Percentiles rank a stretch among this genome's conserved stretches.
Evolutionary conservation across 2,113 vertebrate species (phyloP).

Genomic region (Halichoeres trimaculatus): DNA sequence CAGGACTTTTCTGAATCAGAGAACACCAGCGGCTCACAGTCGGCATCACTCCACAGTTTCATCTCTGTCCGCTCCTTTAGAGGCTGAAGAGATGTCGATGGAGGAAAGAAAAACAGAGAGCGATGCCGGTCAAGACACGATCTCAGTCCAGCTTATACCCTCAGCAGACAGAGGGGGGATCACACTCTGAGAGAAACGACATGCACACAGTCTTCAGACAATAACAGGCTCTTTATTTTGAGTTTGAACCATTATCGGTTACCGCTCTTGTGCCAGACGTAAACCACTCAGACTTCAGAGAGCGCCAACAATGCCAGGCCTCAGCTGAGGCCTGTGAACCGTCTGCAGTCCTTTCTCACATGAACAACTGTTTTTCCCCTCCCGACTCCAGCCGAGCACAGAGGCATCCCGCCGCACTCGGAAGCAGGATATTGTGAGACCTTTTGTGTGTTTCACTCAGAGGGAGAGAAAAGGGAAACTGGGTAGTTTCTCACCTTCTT

Average conservation of each 20-base stretch:
- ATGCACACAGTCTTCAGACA: neutral
- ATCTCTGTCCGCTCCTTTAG: no score
- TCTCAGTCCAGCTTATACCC: no score
- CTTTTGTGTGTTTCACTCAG: slow-evolving; percentile 45
- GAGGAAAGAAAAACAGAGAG: neutral
- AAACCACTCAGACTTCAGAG: neutral
- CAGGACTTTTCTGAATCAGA: no score
- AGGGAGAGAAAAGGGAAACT: slow-evolving; percentile 46
- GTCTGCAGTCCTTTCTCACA: slow-evolving; percentile 37
- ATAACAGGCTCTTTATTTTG: neutral
- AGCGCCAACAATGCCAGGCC: slow-evolving; percentile 19
- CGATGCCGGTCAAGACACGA: no score
- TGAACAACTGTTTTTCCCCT: slow-evolving; percentile 33
- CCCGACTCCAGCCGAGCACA: slow-evolving; percentile 26
- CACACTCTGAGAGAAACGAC: neutral
- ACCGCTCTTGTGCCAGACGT: neutral
- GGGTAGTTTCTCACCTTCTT: slow-evolving; percentile 25
- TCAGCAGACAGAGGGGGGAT: no score
- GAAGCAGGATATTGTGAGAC: slow-evolving; percentile 68
- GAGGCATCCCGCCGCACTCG: slow-evolving; percentile 30
- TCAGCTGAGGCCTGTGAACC: slow-evolving; percentile 54
- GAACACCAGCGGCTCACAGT: no score
- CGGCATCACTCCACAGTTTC: no score
- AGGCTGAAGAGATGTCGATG: neutral
- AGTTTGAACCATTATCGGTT: neutral